Percentiles rank a stretch among this genome's conserved stretches.
Evolutionary conservation across 1,140 invertebrate genomes (phyloP).

Genomic region (Pectinophora gossypiella): DNA sequence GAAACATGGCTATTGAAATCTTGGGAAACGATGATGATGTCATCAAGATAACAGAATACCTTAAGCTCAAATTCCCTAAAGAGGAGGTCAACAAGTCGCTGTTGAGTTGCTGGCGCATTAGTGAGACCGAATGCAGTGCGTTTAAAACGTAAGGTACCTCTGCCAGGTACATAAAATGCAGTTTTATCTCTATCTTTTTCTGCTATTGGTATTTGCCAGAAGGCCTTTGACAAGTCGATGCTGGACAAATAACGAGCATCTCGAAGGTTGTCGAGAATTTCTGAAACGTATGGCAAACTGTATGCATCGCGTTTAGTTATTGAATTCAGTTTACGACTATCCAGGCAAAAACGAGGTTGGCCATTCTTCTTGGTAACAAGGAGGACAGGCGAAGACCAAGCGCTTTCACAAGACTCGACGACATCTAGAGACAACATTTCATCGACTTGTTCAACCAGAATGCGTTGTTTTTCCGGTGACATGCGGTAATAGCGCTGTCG

Average conservation of each 20-base stretch:
- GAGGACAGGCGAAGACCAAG: constrained; percentile 22
- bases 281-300: constrained; percentile 21
- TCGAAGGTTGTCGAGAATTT: constrained; percentile 29
- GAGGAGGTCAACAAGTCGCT: constrained; percentile 20
- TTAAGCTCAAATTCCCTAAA: constrained; percentile 12
- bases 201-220: constrained; percentile 19
- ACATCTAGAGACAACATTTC: constrained; percentile 15
- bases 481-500: constrained; percentile 11
- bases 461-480: constrained; percentile 13
- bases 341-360: constrained; percentile 28
- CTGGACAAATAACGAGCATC: constrained; percentile 15
- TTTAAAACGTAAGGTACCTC: constrained; percentile 21
- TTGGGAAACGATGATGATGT: constrained; percentile 26
- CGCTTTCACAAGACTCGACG: constrained; percentile 9
- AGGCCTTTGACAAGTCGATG: constrained; percentile 15
- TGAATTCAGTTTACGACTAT: constrained; percentile 36
- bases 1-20: constrained; percentile 26
- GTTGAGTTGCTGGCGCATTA: constrained; percentile 2
- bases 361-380: constrained; percentile 18
- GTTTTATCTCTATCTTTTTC: constrained; percentile 17
- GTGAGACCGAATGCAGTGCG: constrained; percentile 22
- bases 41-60: constrained; percentile 29
- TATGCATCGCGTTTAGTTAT: constrained; percentile 35
- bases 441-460: constrained; percentile 12
- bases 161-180: constrained; percentile 22